phyloP scores from a whole-genome alignment of 2,113 vertebrate species.

The Oenanthe melanoleuca region DNA sequence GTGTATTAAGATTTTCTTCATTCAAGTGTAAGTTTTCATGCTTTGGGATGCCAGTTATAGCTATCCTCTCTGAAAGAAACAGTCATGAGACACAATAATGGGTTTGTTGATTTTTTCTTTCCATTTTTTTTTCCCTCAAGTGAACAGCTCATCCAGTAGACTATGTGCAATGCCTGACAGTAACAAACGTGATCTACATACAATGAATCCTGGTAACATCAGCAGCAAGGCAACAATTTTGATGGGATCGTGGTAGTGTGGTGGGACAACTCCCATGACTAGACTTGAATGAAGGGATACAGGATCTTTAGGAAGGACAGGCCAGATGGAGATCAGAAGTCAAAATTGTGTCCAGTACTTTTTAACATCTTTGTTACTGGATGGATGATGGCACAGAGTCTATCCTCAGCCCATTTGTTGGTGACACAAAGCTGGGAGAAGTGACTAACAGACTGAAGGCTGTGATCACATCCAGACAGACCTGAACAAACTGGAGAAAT shows the following conservation, averaged over 20 bases:
- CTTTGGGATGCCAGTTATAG: not conserved
- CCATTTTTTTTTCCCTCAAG: not conserved
- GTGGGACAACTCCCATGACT: not conserved
- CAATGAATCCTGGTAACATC: not conserved
- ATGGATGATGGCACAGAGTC: not conserved
- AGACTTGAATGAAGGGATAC: not conserved
- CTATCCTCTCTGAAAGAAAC: not conserved
- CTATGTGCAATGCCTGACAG: not conserved
- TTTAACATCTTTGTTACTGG: not conserved
- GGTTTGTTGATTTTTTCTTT: not conserved
- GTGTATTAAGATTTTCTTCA: not conserved
- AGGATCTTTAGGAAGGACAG: not conserved
- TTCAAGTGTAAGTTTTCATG: fast-evolving
- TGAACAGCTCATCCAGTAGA: not conserved
- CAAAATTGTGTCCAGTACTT: not conserved
- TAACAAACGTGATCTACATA: not conserved
- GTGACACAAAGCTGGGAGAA: not conserved
- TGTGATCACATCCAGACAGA: not conserved
- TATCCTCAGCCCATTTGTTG: not conserved
- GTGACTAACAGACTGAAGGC: not conserved
- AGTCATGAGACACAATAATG: not conserved
- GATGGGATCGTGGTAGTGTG: fast-evolving
- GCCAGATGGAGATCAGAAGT: not conserved
- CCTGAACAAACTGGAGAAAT: not conserved
- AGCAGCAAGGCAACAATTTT: not conserved